These are phyloP conservation scores for Hemibagrus wyckioides DNA, from an alignment of 2,113 vertebrate genomes.

Conservation along the genomic window DNA sequence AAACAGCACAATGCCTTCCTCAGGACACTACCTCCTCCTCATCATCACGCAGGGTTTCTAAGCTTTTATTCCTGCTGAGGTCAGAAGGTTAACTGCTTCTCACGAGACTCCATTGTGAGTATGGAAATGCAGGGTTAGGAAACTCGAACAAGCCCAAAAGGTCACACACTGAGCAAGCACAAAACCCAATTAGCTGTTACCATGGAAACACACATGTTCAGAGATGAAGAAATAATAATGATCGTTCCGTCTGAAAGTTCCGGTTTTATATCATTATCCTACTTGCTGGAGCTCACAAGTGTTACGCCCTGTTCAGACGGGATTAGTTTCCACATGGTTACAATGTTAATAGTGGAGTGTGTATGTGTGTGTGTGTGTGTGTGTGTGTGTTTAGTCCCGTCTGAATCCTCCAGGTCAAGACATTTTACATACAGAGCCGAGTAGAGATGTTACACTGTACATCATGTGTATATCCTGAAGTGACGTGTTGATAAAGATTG, in stretches of 20 bases:
- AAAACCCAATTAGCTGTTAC: slow-evolving; percentile 20
- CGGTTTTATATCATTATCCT: not conserved
- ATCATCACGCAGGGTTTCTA: slow-evolving; percentile 51
- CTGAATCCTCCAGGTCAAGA: too few species aligned
- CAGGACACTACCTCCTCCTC: too few species aligned
- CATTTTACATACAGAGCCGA: too few species aligned
- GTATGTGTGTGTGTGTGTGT: too few species aligned
- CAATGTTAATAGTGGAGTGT: not conserved
- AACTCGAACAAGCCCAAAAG: slow-evolving; percentile 38
- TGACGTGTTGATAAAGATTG: too few species aligned
- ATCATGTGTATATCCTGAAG: too few species aligned
- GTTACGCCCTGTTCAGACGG: not conserved
- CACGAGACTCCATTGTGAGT: slow-evolving; percentile 62
- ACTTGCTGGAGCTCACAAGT: not conserved
- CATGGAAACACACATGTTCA: not conserved
- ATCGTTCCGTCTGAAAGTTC: not conserved
- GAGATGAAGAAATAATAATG: not conserved
- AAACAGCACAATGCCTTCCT: too few species aligned
- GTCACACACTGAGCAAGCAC: slow-evolving; percentile 5
- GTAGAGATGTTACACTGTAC: too few species aligned
- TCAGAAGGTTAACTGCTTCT: slow-evolving; percentile 67
- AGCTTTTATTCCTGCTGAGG: slow-evolving; percentile 65
- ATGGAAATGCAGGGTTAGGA: slow-evolving; percentile 69
- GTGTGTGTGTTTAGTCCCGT: not conserved
- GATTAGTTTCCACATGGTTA: not conserved